Evolutionary conservation across 2,888 invertebrate genomes (phyloP).

Genomic region (Polydrusus pterygomalis): DNA sequence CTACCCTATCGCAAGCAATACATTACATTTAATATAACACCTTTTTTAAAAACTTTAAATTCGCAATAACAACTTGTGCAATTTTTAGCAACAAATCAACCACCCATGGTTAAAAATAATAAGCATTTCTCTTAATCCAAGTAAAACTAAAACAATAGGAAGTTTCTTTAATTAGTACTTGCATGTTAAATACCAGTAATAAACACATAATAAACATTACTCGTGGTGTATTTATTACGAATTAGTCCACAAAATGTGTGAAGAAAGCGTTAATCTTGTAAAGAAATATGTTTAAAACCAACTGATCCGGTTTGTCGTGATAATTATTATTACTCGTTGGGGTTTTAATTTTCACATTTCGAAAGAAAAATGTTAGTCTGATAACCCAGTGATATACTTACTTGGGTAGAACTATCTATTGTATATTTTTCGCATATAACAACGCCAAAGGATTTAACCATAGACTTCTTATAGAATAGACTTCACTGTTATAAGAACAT

Average conservation of each 20-base stretch:
- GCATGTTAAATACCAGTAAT: constrained; percentile 33
- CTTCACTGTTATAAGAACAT: too few relatives aligned
- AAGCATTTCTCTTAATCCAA: constrained; percentile 18
- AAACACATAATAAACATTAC: constrained; percentile 34
- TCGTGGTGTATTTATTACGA: constrained; percentile 28
- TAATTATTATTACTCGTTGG: constrained; percentile 23
- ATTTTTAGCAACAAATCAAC: constrained; percentile 1
- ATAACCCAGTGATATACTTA: constrained; percentile 8
- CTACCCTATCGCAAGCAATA: too few relatives aligned
- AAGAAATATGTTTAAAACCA: constrained; percentile 20
- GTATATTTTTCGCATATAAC: too few relatives aligned
- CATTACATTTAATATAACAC: too few relatives aligned
- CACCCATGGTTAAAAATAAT: constrained; percentile 15
- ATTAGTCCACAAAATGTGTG: constrained; percentile 43
- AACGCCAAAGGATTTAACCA: too few relatives aligned
- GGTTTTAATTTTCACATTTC: constrained; percentile 5
- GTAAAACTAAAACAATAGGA: constrained; percentile 35
- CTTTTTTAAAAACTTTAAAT: too few relatives aligned
- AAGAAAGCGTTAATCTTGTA: constrained; percentile 39
- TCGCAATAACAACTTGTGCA: background rate
- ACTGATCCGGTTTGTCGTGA: constrained; percentile 23
- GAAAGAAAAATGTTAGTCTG: background rate
- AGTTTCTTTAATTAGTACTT: constrained; percentile 25
- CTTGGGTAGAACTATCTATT: too few relatives aligned
- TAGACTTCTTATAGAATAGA: too few relatives aligned